Evolutionary conservation across 2,113 vertebrate species (phyloP), one percentile per base, ranked within the genome.

Genomic region (Ptychochromis oligacanthus): DNA sequence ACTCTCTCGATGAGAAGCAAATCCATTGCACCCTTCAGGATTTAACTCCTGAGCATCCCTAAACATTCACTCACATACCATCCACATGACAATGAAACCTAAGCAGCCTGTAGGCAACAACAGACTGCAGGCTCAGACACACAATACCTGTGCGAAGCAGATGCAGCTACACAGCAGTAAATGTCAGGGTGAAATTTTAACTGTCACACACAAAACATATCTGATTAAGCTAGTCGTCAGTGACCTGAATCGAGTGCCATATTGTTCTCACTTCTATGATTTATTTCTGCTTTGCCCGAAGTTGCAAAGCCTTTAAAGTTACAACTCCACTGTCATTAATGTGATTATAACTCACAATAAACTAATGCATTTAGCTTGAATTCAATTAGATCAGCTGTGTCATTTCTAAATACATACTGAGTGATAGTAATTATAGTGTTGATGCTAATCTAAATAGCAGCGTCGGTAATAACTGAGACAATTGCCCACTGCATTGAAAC

Each of bases 101-200:
- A 90, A 93, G 92, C 93, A 89, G 88, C 90, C 91, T 88, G 81
- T 84, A 85, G 79, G 92, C 89, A 82, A 91, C 82, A 82, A 85
- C 86, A 89, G 77, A 86, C 28, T 75, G 61, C 75, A 62, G 76
- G 88, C 82, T 93, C 78, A 84, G 64, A 70, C 62, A 57, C 86
- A 91, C 89, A 92, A 91, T 90, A 76, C 87, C 88, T 79, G 89
- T 90, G 87, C 89, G 85, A 89, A 92, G 85, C 82, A 86, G 85
- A 83, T 65, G 62, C 86, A 67, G 80, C 81, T 76, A 54, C 18
- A 80, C 60, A 77, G 77, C 52, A 49, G 55, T 64, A 85, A 85
- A 36, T 77, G 75, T 79, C 46, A 2, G 15, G 65, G 59, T 77
- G 59, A 81, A 77, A 81, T 85, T 80, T 61, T 24, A 80, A 87